Evolutionary conservation across 2,113 vertebrate species (phyloP), one percentile per base, ranked within the genome.

Genomic region (Sander lucioperca): DNA sequence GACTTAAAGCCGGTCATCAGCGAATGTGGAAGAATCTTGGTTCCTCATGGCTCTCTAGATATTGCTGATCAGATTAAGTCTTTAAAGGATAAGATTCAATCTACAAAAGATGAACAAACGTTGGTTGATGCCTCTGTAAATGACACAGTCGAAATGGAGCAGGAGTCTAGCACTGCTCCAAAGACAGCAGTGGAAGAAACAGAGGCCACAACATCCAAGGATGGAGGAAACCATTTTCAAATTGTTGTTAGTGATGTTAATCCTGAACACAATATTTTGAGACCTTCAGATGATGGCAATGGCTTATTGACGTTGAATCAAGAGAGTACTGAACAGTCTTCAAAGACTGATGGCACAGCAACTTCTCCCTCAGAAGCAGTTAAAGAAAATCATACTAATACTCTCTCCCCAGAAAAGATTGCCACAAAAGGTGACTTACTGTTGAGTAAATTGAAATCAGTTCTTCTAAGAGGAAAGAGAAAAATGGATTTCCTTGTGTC

Each of bases 21-120:
- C 13, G 83, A 91, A 74, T 96, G 95, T 89, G 95, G 95, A 50
- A 88, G 90, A 74, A 84, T 95, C 54, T 92, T 96, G 81, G 89
- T 95, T 57, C 95, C 95, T n/a, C 88, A 93, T 77, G 95, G 95
- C 14, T 90, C 87, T 23, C 56, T 79, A 19, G 81, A 82, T 48
- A 7, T 79, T 57, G 27, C 39, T 58, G 79, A 74, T 66, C 81
- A 89, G 5, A 68, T 88, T n/a, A 85, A 84, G 36, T 82, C 67
- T 79, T 77, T 90, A 21, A 83, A 77, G n/a, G 56, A 84, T 12
- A 74, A 51, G 12, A 5, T 50, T 21, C 74, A 57, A 30, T 54
- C 47, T 67, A 36, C 43, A 73, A 75, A 33, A 61, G 15, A 45
- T 16, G 39, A 85, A 19, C 75, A 88, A 67, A 33, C 43, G 27